A percentile compares a stretch with the other conserved stretches of the same genome.
These are phyloP conservation scores for Dorcus parallelipipedus DNA, from an alignment of 2,888 invertebrate species.

Conservation along the genomic window DNA sequence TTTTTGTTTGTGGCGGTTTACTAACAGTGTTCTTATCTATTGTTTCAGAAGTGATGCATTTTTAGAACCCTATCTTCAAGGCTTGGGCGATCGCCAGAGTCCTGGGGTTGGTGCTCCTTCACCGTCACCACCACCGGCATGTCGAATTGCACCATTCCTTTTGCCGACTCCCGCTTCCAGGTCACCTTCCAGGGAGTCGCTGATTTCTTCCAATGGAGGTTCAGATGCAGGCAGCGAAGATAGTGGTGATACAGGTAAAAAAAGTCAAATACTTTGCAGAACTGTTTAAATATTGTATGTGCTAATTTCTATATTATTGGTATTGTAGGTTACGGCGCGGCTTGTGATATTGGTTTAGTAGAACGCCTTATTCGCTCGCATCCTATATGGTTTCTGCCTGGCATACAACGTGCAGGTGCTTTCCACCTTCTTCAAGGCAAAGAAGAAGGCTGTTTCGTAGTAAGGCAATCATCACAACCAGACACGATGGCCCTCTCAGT, in stretches of 20 bases:
- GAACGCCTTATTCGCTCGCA: slow-evolving; percentile 88
- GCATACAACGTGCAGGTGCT: slow-evolving; percentile 89
- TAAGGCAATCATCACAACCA: slow-evolving; percentile 88
- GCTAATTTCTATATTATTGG: neutral
- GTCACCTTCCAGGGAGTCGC: slow-evolving; percentile 57
- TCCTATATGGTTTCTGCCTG: slow-evolving; percentile 94
- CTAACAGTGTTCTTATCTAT: slow-evolving; percentile 26
- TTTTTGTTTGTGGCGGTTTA: neutral
- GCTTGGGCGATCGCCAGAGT: slow-evolving; percentile 50
- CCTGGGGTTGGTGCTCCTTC: slow-evolving; percentile 48
- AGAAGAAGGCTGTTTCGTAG: slow-evolving; percentile 92
- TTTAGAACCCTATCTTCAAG: slow-evolving; percentile 71
- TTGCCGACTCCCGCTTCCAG: slow-evolving; percentile 45
- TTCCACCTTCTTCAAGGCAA: slow-evolving; percentile 91
- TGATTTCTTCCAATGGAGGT: slow-evolving; percentile 61
- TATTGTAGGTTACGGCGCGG: slow-evolving; percentile 65
- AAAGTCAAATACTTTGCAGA: neutral
- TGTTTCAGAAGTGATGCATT: slow-evolving; percentile 69
- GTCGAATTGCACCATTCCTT: slow-evolving; percentile 32
- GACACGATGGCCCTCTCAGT: slow-evolving; percentile 95
- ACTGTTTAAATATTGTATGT: neutral
- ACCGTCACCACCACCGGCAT: slow-evolving; percentile 46
- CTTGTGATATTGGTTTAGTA: slow-evolving; percentile 79
- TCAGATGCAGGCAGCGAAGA: slow-evolving; percentile 57
- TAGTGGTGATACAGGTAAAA: slow-evolving; percentile 45